These are phyloP conservation scores for Lerema accius DNA, from an alignment of 1,140 invertebrate genomes.

Conservation along the genomic window DNA sequence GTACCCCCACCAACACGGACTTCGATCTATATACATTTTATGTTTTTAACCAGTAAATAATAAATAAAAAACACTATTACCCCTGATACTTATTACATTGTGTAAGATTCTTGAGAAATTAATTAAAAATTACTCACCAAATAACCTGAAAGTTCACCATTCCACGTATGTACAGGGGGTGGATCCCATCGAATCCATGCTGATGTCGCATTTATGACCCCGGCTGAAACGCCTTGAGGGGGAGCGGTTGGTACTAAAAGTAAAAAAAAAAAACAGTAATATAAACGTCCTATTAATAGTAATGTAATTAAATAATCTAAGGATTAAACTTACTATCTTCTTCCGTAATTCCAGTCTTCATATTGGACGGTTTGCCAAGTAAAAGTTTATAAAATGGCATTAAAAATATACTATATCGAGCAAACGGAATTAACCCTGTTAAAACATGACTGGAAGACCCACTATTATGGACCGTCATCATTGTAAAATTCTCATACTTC, in stretches of 20 bases:
- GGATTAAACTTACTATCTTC: slow-evolving; percentile 86
- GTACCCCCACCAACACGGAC: slow-evolving; percentile 64
- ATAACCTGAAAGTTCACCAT: slow-evolving; percentile 91
- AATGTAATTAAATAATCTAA: no score
- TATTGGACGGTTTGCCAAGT: slow-evolving; percentile 91
- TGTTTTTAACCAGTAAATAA: background rate
- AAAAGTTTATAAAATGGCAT: slow-evolving; percentile 91
- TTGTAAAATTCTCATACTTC: slow-evolving; percentile 82
- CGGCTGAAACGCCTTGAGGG: slow-evolving; percentile 89
- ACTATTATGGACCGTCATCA: slow-evolving; percentile 86
- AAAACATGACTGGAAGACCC: slow-evolving; percentile 84
- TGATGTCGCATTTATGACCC: slow-evolving; percentile 89
- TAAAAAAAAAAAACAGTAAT: slow-evolving; percentile 16
- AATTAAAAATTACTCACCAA: slow-evolving; percentile 82
- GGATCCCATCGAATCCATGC: slow-evolving; percentile 90
- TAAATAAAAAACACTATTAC: no score
- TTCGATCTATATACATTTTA: slow-evolving; percentile 54
- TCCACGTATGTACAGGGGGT: slow-evolving; percentile 87
- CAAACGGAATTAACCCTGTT: slow-evolving; percentile 87
- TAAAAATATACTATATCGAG: slow-evolving; percentile 90
- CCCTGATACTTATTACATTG: no score
- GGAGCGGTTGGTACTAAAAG: slow-evolving; percentile 84
- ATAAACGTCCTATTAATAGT: no score
- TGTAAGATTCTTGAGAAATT: slow-evolving; percentile 30
- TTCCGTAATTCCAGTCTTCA: slow-evolving; percentile 86